Conservation (phyloP, 2,888 invertebrate species). For the Baccha elongata region DNA sequence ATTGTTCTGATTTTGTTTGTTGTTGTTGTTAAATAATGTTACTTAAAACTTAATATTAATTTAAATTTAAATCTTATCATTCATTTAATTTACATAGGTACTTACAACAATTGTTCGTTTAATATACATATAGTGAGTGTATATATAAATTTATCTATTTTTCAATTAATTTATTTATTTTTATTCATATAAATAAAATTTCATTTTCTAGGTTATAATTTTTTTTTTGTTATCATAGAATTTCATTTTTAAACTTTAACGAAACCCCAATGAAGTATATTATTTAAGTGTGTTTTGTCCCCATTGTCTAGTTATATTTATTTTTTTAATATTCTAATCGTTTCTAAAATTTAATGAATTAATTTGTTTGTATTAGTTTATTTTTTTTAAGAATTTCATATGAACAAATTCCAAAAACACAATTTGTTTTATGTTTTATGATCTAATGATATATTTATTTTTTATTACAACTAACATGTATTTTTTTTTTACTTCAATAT, state of each 20-base stretch:
- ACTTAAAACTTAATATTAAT: conserved; percentile 47
- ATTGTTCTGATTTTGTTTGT: neutral
- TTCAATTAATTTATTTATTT: conserved; percentile 10
- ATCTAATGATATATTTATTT: conserved; percentile 74
- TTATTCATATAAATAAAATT: conserved; percentile 35
- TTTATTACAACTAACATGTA: conserved; percentile 40
- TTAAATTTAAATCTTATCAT: conserved; percentile 31
- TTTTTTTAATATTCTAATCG: conserved; percentile 45
- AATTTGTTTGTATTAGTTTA: conserved; percentile 23
- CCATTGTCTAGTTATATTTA: conserved; percentile 35
- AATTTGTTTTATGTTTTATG: conserved; percentile 70
- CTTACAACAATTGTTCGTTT: conserved; percentile 71
- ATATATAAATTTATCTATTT: conserved; percentile 53
- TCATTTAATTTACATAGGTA: conserved; percentile 69
- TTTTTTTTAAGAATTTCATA: conserved; percentile 41
- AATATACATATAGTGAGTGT: conserved; percentile 58
- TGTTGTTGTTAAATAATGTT: conserved; percentile 42
- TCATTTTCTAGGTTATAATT: conserved; percentile 25
- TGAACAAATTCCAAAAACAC: conserved; percentile 48
- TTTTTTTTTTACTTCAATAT: conserved; percentile 22
- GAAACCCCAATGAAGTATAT: conserved; percentile 66
- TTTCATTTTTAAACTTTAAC: conserved; percentile 57
- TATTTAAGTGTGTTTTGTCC: conserved; percentile 34
- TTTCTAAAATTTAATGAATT: conserved; percentile 41
- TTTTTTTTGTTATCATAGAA: conserved; percentile 22